phyloP scores from a whole-genome alignment of 2,797 vertebrate species.

The Syngnathus rostellatus region DNA sequence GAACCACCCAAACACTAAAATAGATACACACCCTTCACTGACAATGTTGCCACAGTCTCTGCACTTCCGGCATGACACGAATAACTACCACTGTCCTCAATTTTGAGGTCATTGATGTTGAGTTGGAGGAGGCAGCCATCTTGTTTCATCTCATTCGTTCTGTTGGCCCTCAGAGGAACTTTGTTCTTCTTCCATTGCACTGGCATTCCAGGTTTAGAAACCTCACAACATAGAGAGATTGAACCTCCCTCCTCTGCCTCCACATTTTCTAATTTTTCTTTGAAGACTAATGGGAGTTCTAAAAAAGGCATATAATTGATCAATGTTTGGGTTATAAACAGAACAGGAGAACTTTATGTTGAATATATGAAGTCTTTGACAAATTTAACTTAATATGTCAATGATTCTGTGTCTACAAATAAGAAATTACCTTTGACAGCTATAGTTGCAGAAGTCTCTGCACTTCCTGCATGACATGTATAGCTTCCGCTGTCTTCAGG shows the following conservation, averaged over 20 bases:
- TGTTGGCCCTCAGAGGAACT: constrained; percentile 62
- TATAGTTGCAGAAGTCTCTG: constrained; percentile 45
- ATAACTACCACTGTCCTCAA: constrained; percentile 78
- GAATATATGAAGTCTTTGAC: not conserved
- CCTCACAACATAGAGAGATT: constrained; percentile 66
- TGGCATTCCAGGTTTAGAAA: constrained; percentile 63
- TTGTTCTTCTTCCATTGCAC: constrained; percentile 74
- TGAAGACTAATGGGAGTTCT: constrained; percentile 37
- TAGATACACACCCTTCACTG: constrained; percentile 40
- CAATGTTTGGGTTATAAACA: not conserved
- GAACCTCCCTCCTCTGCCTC: constrained; percentile 69
- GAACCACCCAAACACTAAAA: too few relatives aligned
- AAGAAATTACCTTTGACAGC: constrained; percentile 46
- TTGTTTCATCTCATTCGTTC: constrained; percentile 70
- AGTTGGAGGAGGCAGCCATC: constrained; percentile 67
- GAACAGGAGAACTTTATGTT: not conserved
- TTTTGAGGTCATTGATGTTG: constrained; percentile 66
- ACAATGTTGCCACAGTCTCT: constrained; percentile 41
- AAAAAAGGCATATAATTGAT: not conserved
- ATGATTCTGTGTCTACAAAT: not conserved
- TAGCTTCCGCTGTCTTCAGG: constrained; percentile 78
- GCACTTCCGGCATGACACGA: constrained; percentile 57
- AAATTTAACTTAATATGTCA: too few relatives aligned
- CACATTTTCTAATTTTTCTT: constrained; percentile 60
- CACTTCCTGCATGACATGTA: constrained; percentile 57